A percentile compares a stretch with the other conserved stretches of the same genome.
Evolutionary conservation across 2,888 invertebrate species (phyloP).

Genomic region (Morpho achilles): DNA sequence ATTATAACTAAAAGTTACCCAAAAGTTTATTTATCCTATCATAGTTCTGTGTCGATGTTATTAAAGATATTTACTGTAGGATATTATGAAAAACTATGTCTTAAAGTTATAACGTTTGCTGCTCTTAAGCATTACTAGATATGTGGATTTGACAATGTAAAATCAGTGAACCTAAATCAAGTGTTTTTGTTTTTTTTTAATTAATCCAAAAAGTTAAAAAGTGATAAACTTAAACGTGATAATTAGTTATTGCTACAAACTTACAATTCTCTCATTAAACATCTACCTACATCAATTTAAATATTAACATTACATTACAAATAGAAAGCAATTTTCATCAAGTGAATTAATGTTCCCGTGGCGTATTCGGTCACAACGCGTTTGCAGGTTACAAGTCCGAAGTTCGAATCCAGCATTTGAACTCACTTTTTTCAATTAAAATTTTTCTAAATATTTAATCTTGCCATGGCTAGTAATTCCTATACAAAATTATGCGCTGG

Average conservation of each 20-base stretch:
- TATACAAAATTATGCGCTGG: neutral
- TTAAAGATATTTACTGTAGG: neutral
- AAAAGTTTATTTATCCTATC: neutral
- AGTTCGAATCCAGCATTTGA: neutral
- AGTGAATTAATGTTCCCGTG: neutral
- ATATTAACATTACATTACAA: no score
- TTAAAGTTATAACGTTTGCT: neutral
- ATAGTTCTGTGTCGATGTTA: neutral
- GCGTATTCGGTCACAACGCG: neutral
- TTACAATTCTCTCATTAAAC: no score
- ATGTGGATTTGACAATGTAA: neutral
- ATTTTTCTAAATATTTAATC: neutral
- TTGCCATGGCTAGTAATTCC: neutral
- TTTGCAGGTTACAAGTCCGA: neutral
- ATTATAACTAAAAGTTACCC: neutral
- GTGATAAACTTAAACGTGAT: no score
- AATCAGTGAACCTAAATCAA: neutral
- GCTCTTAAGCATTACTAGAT: neutral
- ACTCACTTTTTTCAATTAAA: neutral
- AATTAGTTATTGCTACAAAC: no score
- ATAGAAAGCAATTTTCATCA: no score
- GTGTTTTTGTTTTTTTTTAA: no score
- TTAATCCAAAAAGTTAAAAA: no score
- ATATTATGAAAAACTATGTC: neutral
- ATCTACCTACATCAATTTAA: no score